Evolutionary conservation across 92 coral and sea anemone species (phyloP), one percentile per base, ranked within the genome.

Genomic region (Bergia puertoricense): DNA sequence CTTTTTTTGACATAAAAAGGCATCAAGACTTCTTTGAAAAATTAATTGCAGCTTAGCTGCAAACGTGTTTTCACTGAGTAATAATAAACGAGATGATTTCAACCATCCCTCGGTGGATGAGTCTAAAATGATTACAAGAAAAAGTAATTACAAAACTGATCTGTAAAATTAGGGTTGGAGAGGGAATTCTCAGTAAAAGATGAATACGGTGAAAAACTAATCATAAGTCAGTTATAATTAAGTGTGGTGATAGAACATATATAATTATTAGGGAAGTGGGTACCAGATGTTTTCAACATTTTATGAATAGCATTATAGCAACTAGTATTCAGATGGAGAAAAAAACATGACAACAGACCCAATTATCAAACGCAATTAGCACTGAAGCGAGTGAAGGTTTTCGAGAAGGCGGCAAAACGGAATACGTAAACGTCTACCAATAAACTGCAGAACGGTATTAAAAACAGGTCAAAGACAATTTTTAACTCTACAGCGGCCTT

Each of bases 221-320:
- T 88, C 90, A 88, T 40, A 43, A 69, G 75, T 50, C 59, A 54
- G 59, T 77, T 88, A 71, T 88, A 88, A 88, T 88, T 88, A 85
- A 85, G 87, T 81, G 72, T 74, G 43, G 39, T 46, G 81, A 46
- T 88, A 39, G 80, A 56, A 50, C 54, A 80, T 75, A 65, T 71
- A 83, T 62, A 67, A 86, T 77, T 80, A 54, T 59, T 1, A 50
- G 66, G 87, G 67, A 84, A 69, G 67, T 11, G 40, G 14, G 48
- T 44, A 84, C 91, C 95, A 92, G 93, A 91, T 92, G 95, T 91
- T 90, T 88, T 88, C 57, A 69, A 56, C 93, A 81, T 89, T 71
- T 85, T 56, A 77, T 89, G 88, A 90, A 90, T 82, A 89, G 89
- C 62, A 91, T 88, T 68, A 85, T 84, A 39, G 88, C 83, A 85